phyloP scores from a whole-genome alignment of 1,140 invertebrate species.

The Bombus terrestris region DNA sequence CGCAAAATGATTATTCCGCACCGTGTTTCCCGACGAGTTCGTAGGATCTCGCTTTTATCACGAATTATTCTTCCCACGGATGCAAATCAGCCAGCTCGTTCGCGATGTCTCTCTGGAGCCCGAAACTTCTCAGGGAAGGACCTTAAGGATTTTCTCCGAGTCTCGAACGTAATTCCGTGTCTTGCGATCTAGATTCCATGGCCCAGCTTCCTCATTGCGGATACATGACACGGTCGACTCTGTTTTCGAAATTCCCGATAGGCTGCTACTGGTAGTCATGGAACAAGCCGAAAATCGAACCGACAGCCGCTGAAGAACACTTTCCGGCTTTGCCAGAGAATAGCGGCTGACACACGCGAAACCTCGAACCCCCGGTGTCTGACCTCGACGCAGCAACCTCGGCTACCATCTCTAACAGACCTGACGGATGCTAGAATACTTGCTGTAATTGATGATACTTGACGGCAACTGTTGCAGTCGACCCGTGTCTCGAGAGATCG shows the following conservation, averaged over 20 bases:
- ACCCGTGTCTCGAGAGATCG: slow-evolving; percentile 53
- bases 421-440: slow-evolving; percentile 57
- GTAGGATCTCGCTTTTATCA: no score
- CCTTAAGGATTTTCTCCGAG: slow-evolving; percentile 9
- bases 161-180: slow-evolving; percentile 11
- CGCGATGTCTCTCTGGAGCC: not conserved
- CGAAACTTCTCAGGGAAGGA: not conserved
- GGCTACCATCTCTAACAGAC: not conserved
- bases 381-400: not conserved
- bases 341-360: slow-evolving; percentile 34
- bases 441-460: slow-evolving; percentile 63
- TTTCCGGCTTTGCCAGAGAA: slow-evolving; percentile 5
- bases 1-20: no score
- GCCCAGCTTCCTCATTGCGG: not conserved
- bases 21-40: not conserved
- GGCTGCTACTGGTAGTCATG: not conserved
- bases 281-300: slow-evolving; percentile 17
- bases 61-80: not conserved
- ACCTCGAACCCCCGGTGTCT: slow-evolving; percentile 13
- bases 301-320: slow-evolving; percentile 26
- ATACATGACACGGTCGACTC: slow-evolving; percentile 45
- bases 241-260: slow-evolving; percentile 46
- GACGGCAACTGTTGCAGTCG: slow-evolving; percentile 60
- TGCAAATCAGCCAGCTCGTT: not conserved
- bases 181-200: not conserved